Evolutionary conservation across 2,888 invertebrate genomes (phyloP), one percentile per base, ranked within the genome.

Genomic region (Amiota communis): DNA sequence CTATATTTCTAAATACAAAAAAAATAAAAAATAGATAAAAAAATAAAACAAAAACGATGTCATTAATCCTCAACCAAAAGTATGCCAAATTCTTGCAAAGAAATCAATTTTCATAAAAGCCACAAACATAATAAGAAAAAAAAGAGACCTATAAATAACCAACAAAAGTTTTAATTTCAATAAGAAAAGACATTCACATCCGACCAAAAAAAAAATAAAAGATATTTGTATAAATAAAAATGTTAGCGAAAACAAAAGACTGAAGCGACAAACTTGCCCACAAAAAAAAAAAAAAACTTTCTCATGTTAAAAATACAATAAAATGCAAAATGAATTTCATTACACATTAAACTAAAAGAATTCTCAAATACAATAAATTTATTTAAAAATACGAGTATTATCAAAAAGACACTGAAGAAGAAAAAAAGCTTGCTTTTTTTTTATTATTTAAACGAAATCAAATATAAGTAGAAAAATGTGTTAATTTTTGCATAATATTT

Each of bases 201-300:
- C 36, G 8, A 57, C 70, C 69, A 61, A 72, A 69, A 77, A 53
- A 65, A 65, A 49, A 67, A 4, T 48, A 65, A 67, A 48, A 49
- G 2, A 20, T 9, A 61, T 15, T 15, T n/a, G 11, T 12, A 65
- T 15, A 20, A 2, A 48, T 12, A 15, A n/a, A 15, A 65, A n/a
- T 23, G 15, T n/a, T 23, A 71, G 17, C 46, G 23, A 69, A 74
- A 84, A 83, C 82, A 80, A 82, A 82, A 82, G 84, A 82, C 83
- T 83, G 76, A 80, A 78, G 82, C 83, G 79, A 85, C 85, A 82
- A 82, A 82, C 85, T 79, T 72, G 17, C 72, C 72, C 13, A 70
- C 63, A 73, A 72, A 74, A 77, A 83, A 81, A 1, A 70, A 59
- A 73, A 72, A 74, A 77, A 83, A 81, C 81, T 82, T 82, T 82